Evolutionary conservation across 2,888 invertebrate genomes (phyloP).

Genomic region (Amiota mariae): DNA sequence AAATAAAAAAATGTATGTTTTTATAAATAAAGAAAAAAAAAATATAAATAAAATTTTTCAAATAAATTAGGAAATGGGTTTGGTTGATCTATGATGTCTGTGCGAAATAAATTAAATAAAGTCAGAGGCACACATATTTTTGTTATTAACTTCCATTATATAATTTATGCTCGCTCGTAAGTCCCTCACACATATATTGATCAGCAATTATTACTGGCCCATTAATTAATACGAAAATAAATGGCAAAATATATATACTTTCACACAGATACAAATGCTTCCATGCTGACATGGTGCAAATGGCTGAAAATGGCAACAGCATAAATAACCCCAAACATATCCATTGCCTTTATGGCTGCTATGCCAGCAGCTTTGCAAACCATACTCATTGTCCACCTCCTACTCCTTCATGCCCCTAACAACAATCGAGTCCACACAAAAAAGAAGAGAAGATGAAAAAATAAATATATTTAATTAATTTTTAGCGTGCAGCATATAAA

Average conservation of each 20-base stretch:
- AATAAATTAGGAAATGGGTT: too few relatives aligned
- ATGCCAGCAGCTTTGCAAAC: not conserved
- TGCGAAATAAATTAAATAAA: constrained; percentile 52
- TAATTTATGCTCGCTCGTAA: constrained; percentile 42
- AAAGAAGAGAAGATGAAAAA: constrained; percentile 28
- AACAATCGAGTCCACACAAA: not conserved
- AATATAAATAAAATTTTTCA: not conserved
- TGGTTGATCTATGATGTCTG: constrained; percentile 51
- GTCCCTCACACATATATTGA: constrained; percentile 40
- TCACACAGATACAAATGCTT: too few relatives aligned
- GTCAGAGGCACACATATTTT: constrained; percentile 47
- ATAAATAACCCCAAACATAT: constrained; percentile 59
- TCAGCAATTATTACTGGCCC: constrained; percentile 66
- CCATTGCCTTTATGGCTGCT: constrained; percentile 51
- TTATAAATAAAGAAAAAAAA: constrained; percentile 26
- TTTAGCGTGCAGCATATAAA: constrained; percentile 62
- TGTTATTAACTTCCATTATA: constrained; percentile 52
- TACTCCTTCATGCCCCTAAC: constrained; percentile 5
- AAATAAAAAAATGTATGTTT: constrained; percentile 39
- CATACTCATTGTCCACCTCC: not conserved
- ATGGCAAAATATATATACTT: constrained; percentile 51
- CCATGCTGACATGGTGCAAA: constrained; percentile 35
- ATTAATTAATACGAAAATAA: constrained; percentile 69
- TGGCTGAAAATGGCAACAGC: constrained; percentile 45
- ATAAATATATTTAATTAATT: constrained; percentile 63